Evolutionary conservation across 2,113 vertebrate genomes (phyloP).

Genomic region (Ptychochromis oligacanthus): DNA sequence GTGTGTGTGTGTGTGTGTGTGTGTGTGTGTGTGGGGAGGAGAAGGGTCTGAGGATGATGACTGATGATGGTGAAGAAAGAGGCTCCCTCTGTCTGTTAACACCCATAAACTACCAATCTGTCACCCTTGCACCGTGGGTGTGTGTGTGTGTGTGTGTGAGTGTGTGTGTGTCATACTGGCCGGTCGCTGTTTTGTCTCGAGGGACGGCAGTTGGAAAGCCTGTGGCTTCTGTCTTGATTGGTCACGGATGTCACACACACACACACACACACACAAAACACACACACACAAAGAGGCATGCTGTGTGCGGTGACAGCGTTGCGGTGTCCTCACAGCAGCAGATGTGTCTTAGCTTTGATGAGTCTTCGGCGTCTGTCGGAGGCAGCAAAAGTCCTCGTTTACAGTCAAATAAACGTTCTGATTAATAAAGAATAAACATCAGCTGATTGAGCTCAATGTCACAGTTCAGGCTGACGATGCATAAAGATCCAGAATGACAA

Average conservation of each 20-base stretch:
- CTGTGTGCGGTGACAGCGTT: background rate
- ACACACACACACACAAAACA: conserved; percentile 12
- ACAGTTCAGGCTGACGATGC: background rate
- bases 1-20: background rate
- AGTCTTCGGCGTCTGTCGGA: conserved; percentile 42
- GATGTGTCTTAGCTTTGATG: conserved; percentile 53
- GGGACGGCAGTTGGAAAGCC: conserved; percentile 75
- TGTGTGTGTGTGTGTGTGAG: conserved; percentile 36
- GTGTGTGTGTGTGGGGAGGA: conserved; percentile 5
- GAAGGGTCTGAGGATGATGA: conserved; percentile 60
- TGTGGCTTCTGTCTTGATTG: conserved; percentile 75
- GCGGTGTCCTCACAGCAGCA: conserved; percentile 41
- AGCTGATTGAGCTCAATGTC: background rate
- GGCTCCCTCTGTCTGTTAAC: conserved; percentile 74
- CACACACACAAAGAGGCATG: conserved; percentile 21
- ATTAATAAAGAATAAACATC: conserved; percentile 13
- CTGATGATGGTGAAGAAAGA: conserved; percentile 73
- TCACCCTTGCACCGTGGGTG: conserved; percentile 49
- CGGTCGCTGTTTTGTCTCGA: conserved; percentile 37
- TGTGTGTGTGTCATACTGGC: conserved; percentile 43
- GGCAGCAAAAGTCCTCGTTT: conserved; percentile 41
- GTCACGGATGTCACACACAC: conserved; percentile 59
- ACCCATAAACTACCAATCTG: conserved; percentile 78
- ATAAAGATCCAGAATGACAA: background rate
- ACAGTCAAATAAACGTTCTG: conserved; percentile 29